These are phyloP conservation scores for Balanococcus diminutus DNA, from an alignment of 2,888 invertebrate genomes.

Conservation along the genomic window DNA sequence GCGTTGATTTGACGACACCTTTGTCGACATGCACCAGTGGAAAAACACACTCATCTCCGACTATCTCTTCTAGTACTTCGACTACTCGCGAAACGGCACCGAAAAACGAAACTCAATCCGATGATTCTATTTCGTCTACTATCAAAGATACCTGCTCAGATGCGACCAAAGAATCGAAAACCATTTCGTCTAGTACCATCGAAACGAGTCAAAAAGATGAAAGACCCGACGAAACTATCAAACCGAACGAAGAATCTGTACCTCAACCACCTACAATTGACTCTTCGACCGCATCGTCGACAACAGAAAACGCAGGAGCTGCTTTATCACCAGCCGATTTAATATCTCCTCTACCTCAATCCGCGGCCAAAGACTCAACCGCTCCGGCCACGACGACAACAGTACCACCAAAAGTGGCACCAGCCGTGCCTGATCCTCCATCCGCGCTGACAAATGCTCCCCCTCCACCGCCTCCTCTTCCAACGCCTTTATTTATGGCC, in stretches of 20 bases:
- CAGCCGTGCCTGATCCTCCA: background rate
- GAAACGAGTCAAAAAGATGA: background rate
- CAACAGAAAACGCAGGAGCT: conserved; percentile 16
- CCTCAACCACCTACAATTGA: background rate
- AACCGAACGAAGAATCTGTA: background rate
- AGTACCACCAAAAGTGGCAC: background rate
- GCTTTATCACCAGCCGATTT: background rate
- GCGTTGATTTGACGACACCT: background rate
- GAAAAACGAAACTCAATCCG: background rate
- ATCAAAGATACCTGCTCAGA: background rate
- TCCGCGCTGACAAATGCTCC: conserved; percentile 42
- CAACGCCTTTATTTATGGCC: conserved; percentile 57
- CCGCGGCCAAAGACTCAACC: background rate
- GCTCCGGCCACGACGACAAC: conserved; percentile 59
- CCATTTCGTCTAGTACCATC: background rate
- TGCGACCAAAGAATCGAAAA: background rate
- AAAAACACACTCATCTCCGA: background rate
- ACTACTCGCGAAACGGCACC: background rate
- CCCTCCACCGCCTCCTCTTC: conserved; percentile 50
- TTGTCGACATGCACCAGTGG: background rate
- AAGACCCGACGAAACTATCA: background rate
- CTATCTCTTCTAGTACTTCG: background rate
- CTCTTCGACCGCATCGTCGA: conserved; percentile 52
- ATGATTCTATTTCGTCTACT: background rate
- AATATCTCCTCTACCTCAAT: background rate